phyloP scores from a whole-genome alignment of 2,888 invertebrate species.

The Rotaria macrura region DNA sequence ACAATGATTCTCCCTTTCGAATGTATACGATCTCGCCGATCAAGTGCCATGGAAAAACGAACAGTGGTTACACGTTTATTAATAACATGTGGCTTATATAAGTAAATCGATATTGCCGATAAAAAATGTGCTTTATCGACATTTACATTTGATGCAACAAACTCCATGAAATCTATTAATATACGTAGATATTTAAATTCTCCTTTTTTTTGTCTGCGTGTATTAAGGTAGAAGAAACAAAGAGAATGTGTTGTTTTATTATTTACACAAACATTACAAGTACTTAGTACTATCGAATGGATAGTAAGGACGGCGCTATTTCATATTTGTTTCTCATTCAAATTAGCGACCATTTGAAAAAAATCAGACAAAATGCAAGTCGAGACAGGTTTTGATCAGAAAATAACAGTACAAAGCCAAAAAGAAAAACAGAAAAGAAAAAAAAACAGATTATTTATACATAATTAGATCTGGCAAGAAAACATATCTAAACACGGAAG shows the following conservation, averaged over 20 bases:
- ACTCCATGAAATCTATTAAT: background rate
- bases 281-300: background rate
- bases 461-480: background rate
- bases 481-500: background rate
- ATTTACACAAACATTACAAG: background rate
- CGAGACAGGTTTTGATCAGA: background rate
- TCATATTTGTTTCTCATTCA: background rate
- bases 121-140: background rate
- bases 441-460: background rate
- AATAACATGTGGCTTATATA: slow-evolving; percentile 31
- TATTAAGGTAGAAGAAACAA: background rate
- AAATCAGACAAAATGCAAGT: background rate
- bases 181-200: background rate
- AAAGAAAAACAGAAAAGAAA: background rate
- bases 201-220: background rate
- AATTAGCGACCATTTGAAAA: background rate
- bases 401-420: background rate
- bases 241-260: background rate
- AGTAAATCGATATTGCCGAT: slow-evolving; percentile 23
- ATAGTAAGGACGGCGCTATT: background rate
- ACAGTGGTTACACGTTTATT: slow-evolving; percentile 32
- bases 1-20: background rate
- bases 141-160: background rate
- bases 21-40: background rate
- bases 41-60: background rate